Conservation (phyloP, 2,113 vertebrate genomes). For the Riparia riparia region DNA sequence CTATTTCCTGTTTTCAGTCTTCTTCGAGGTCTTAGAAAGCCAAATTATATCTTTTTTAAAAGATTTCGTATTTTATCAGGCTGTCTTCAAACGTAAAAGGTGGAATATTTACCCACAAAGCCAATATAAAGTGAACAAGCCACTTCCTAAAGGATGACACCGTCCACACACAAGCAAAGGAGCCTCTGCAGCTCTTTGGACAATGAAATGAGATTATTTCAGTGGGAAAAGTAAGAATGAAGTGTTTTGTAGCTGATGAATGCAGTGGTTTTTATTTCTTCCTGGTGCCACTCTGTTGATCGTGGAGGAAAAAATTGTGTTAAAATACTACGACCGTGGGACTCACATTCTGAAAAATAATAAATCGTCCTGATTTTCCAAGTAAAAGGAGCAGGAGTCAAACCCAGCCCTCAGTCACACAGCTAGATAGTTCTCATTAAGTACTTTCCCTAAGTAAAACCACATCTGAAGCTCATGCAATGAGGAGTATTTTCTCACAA, state of each 20-base stretch:
- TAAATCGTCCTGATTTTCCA: not conserved
- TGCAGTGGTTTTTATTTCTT: not conserved
- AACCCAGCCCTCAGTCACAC: not conserved
- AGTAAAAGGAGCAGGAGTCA: not conserved
- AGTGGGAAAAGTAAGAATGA: conserved; percentile 31
- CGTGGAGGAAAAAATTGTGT: accelerated
- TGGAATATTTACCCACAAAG: conserved; percentile 22
- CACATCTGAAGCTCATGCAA: not conserved
- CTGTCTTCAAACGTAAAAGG: not conserved
- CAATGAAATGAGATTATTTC: not conserved
- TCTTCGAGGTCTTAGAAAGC: not conserved
- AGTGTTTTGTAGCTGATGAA: not conserved
- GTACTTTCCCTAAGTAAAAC: not conserved
- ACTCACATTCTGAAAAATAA: not conserved
- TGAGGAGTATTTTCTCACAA: not conserved
- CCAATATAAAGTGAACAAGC: not conserved
- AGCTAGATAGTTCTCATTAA: not conserved
- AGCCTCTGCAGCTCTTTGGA: not conserved
- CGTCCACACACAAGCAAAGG: not conserved
- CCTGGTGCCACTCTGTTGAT: not conserved
- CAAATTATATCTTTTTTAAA: not conserved
- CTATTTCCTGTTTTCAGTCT: not conserved
- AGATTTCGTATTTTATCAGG: not conserved
- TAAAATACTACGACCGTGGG: not conserved
- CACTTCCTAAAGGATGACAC: not conserved